Evolutionary conservation across 2,888 invertebrate species (phyloP).

Genomic region (Chymomyza procnemis): DNA sequence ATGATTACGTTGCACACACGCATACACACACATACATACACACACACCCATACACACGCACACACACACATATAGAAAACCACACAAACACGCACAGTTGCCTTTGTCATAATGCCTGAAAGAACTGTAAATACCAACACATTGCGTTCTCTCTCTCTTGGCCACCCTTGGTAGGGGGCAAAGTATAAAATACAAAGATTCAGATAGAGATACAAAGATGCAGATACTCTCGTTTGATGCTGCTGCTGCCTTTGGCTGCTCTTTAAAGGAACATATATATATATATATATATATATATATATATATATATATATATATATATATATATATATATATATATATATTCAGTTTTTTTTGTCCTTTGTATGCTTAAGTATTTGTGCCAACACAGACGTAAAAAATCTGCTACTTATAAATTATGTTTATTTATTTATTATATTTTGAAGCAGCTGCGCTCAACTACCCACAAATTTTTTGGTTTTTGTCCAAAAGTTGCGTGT

Average conservation of each 20-base stretch:
- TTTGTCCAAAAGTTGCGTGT: conserved; percentile 39
- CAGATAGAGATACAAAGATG: background rate
- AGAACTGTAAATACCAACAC: background rate
- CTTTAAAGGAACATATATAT: conserved; percentile 20
- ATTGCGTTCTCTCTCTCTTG: background rate
- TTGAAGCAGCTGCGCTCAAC: conserved; percentile 68
- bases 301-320: no score
- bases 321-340: no score
- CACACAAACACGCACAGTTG: background rate
- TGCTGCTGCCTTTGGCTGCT: background rate
- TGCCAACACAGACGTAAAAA: conserved; percentile 66
- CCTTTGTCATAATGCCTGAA: background rate
- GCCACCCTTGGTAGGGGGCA: no score
- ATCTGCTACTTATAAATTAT: conserved; percentile 73
- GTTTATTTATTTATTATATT: conserved; percentile 73
- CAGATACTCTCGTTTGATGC: background rate
- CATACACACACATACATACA: background rate
- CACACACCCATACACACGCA: background rate
- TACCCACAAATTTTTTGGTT: conserved; percentile 47
- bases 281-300: no score
- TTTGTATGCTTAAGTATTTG: conserved; percentile 57
- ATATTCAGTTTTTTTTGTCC: conserved; percentile 21
- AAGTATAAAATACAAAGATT: background rate
- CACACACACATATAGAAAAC: background rate
- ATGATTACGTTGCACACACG: background rate